phyloP scores from a whole-genome alignment of 2,888 invertebrate species.

The Hypsopygia costalis region DNA sequence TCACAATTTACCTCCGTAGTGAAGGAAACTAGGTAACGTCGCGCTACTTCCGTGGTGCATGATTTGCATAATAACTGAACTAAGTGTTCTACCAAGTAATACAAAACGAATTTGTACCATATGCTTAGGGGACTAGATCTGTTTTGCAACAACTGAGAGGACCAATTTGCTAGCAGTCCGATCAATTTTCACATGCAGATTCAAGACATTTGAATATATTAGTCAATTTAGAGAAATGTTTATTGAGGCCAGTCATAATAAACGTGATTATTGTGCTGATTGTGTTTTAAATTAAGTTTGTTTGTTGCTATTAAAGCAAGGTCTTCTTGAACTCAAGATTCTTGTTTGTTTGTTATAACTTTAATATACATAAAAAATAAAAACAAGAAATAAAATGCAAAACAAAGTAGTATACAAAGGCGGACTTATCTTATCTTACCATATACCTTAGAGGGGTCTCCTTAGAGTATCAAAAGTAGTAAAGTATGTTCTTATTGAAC shows the following conservation, averaged over 20 bases:
- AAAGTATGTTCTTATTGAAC: no score
- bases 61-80: slow-evolving; percentile 73
- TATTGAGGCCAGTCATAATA: slow-evolving; percentile 3
- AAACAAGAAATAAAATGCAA: no score
- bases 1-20: slow-evolving; percentile 67
- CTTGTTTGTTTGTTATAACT: no score
- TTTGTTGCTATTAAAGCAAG: no score
- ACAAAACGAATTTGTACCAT: slow-evolving; percentile 40
- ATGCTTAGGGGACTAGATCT: slow-evolving; percentile 28
- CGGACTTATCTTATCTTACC: no score
- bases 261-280: not conserved
- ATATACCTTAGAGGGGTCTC: no score
- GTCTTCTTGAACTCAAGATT: no score
- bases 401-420: no score
- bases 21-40: slow-evolving; percentile 62
- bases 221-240: slow-evolving; percentile 17
- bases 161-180: slow-evolving; percentile 45
- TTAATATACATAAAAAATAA: no score
- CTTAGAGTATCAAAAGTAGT: no score
- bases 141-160: slow-evolving; percentile 6
- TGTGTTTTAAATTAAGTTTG: not conserved
- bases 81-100: slow-evolving; percentile 43
- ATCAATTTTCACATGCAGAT: slow-evolving; percentile 63
- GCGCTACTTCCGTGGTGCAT: slow-evolving; percentile 60
- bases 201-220: slow-evolving; percentile 58